phyloP scores from a whole-genome alignment of 2,888 invertebrate species.

The Augiades crinisus region DNA sequence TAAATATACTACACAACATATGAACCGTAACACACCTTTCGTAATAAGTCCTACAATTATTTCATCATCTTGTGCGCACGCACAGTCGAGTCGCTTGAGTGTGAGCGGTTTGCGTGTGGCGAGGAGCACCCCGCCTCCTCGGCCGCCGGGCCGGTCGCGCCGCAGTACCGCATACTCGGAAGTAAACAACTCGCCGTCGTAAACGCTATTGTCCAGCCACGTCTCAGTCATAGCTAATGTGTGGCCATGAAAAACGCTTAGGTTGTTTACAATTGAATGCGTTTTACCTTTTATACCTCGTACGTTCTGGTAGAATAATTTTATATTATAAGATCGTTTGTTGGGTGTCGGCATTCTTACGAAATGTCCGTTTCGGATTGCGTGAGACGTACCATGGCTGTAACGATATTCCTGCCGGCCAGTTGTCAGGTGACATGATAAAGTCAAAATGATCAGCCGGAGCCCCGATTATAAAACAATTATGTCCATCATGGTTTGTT shows the following conservation, averaged over 20 bases:
- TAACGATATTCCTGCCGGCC: background rate
- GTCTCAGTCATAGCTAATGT: background rate
- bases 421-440: background rate
- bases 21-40: background rate
- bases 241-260: background rate
- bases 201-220: background rate
- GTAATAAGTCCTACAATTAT: background rate
- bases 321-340: no score
- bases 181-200: background rate
- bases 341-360: no score
- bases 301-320: background rate
- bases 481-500: background rate
- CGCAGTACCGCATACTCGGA: background rate
- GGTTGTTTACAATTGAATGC: no score
- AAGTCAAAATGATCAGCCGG: background rate
- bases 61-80: background rate
- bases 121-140: background rate
- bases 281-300: background rate
- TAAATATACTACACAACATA: no score
- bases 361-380: no score
- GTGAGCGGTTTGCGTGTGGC: background rate
- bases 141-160: constrained; percentile 20
- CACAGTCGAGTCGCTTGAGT: background rate
- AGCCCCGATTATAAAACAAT: background rate
- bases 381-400: background rate